Evolutionary conservation across 2,888 invertebrate species (phyloP).

Genomic region (Itoplectis maculator): DNA sequence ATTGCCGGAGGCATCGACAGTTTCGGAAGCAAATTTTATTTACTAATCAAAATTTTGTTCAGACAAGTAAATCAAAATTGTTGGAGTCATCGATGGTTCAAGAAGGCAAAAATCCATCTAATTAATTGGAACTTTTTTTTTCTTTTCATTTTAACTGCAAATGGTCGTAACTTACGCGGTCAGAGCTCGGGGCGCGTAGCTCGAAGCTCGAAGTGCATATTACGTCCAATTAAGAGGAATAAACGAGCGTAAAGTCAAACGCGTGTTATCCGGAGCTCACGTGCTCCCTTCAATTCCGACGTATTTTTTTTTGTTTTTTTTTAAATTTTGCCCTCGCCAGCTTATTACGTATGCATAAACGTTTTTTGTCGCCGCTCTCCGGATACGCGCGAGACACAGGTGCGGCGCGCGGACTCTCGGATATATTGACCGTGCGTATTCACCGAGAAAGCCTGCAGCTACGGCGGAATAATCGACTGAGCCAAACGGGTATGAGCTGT

Average conservation of each 20-base stretch:
- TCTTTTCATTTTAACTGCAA: too few species aligned
- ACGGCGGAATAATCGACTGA: slow-evolving; percentile 36
- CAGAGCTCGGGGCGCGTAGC: not conserved
- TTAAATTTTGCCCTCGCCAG: slow-evolving; percentile 19
- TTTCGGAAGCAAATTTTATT: not conserved
- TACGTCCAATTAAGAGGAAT: slow-evolving; percentile 24
- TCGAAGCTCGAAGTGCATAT: slow-evolving; percentile 18
- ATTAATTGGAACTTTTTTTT: not conserved
- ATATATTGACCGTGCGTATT: slow-evolving; percentile 52
- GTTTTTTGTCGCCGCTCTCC: slow-evolving; percentile 40
- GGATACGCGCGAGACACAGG: slow-evolving; percentile 64
- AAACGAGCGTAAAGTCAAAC: slow-evolving; percentile 18
- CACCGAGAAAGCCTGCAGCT: slow-evolving; percentile 51
- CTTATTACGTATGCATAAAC: slow-evolving; percentile 54
- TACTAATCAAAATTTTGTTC: not conserved
- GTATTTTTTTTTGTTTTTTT: slow-evolving; percentile 12
- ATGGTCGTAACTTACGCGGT: not conserved
- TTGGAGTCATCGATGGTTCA: not conserved
- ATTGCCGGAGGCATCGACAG: not conserved
- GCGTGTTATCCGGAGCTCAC: slow-evolving; percentile 10
- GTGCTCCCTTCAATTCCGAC: slow-evolving; percentile 1
- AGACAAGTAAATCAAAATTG: too few species aligned
- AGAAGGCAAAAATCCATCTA: not conserved
- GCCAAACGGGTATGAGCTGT: slow-evolving; percentile 47
- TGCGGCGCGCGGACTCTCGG: slow-evolving; percentile 62